Evolutionary conservation across 2,888 invertebrate genomes (phyloP).

Genomic region (Thalpophila matura): DNA sequence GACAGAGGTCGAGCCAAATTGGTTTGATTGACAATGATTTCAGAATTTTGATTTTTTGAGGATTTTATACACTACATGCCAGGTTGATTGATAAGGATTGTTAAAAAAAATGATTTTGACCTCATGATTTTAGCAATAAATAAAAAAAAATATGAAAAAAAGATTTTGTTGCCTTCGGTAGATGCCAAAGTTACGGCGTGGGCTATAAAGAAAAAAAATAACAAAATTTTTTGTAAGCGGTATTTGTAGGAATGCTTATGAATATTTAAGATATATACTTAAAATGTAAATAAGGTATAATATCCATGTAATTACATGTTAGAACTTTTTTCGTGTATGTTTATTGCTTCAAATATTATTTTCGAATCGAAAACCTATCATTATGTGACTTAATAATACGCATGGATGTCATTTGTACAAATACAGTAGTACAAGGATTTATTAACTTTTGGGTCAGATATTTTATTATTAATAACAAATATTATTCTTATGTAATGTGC

Average conservation of each 20-base stretch:
- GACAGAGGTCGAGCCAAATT: slow-evolving; percentile 29
- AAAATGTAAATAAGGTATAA: slow-evolving; percentile 17
- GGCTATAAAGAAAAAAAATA: not conserved
- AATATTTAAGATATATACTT: slow-evolving; percentile 19
- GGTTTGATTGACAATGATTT: slow-evolving; percentile 35
- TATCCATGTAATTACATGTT: not conserved
- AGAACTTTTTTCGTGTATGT: too few relatives aligned
- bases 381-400: slow-evolving; percentile 5
- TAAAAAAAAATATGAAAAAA: too few relatives aligned
- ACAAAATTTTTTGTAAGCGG: too few relatives aligned
- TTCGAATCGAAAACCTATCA: slow-evolving; percentile 2
- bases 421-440: too few relatives aligned
- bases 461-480: not conserved
- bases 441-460: not conserved
- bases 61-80: not conserved
- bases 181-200: too few relatives aligned
- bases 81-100: not conserved
- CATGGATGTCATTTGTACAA: not conserved
- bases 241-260: not conserved
- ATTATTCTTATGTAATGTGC: not conserved
- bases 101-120: not conserved
- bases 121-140: too few relatives aligned
- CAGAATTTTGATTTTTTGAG: slow-evolving; percentile 18
- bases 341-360: slow-evolving; percentile 7
- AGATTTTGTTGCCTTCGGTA: too few relatives aligned